Base-by-base conservation (phyloP, 2,888 invertebrate genomes). In the Dynastes grantii region DNA sequence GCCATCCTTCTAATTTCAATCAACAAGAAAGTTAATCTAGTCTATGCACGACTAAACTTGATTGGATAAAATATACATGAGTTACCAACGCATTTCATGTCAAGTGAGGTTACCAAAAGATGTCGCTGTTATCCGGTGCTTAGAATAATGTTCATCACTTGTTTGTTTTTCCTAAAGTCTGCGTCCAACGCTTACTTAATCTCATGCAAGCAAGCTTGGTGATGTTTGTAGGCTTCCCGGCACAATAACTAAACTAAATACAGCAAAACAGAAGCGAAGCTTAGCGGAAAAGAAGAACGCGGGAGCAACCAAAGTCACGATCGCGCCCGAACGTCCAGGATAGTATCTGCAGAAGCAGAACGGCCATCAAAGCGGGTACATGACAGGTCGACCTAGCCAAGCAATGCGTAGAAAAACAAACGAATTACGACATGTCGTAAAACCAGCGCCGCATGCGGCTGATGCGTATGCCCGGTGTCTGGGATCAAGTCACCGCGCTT, bases 381-480 rank as follows among this genome's bases (percentile, higher is more conserved):
- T 63, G 63, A 63, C 63, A 63, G 63, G 63, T 63, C 63, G 63
- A 63, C 63, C 63, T 63, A 63, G 27, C 63, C 63, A 45, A 67
- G 67, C 49, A 67, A 67, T 67, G 67, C 67, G 45, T 67, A 67
- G 67, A 67, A 67, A 67, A 67, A 67, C 67, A 22, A 49, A 67
- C 40, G 67, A 67, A 67, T 67, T 67, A 67, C 67, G 67, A 67
- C 67, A 67, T 67, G 67, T 67, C 67, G 67, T 67, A 67, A 67
- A 67, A 67, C 45, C 67, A 67, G 67, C 67, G 45, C 67, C 49
- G 49, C 55, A 58, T 58, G 55, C 16, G 13, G 16, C 55, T 22
- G 45, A 45, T 45, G 67, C 45, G 67, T 49, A 32, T 45, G 49
- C 45, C 45, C 9, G 45, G 45, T 45, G 45, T 45, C 45, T 45